phyloP scores from a whole-genome alignment of 2,797 vertebrate species.

The Catharus ustulatus region DNA sequence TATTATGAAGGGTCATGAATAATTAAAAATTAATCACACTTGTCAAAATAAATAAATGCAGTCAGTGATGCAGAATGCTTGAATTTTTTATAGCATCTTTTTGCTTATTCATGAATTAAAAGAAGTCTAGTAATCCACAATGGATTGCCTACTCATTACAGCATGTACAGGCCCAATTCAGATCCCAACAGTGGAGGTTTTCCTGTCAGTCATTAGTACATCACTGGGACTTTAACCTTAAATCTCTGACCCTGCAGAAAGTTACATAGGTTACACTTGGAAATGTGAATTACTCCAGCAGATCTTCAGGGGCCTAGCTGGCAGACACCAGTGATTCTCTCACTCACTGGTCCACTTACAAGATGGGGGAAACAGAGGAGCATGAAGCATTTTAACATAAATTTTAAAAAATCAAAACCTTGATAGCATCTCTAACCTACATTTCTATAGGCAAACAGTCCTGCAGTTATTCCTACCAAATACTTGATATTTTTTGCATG shows the following conservation, averaged over 20 bases:
- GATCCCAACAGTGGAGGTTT: not conserved
- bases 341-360: not conserved
- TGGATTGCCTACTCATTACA: not conserved
- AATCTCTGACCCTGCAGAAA: not conserved
- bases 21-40: slow-evolving; percentile 69
- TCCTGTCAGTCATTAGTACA: not conserved
- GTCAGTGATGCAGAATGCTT: slow-evolving; percentile 28
- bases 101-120: slow-evolving; percentile 63
- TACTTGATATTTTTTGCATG: not conserved
- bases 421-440: not conserved
- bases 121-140: slow-evolving; percentile 25
- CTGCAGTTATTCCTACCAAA: not conserved
- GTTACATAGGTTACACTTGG: not conserved
- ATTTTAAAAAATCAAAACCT: not conserved
- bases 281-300: not conserved
- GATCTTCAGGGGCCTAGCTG: not conserved
- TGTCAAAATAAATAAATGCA: slow-evolving; percentile 68
- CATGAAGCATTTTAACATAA: not conserved
- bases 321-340: not conserved
- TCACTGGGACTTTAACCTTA: not conserved
- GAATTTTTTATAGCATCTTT: slow-evolving; percentile 54
- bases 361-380: rapidly evolving
- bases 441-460: not conserved
- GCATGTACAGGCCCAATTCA: not conserved
- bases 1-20: slow-evolving; percentile 58